phyloP scores from a whole-genome alignment of 2,113 vertebrate species.

The Craseonycteris thonglongyai region DNA sequence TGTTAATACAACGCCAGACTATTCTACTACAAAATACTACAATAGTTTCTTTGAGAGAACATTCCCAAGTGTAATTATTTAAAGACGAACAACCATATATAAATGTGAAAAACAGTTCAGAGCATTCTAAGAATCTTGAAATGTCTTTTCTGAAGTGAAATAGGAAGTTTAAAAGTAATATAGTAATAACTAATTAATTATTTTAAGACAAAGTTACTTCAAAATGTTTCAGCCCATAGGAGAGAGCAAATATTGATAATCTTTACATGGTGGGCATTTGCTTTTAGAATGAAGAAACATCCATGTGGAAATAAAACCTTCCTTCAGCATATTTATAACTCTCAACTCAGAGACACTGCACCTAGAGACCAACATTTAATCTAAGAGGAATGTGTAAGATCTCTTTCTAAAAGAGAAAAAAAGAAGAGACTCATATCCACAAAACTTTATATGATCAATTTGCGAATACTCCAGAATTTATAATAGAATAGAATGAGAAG shows the following conservation, averaged over 20 bases:
- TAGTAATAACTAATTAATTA: constrained; percentile 1
- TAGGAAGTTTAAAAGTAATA: constrained; percentile 1
- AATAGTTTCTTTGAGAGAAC: background rate
- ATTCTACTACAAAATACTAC: background rate
- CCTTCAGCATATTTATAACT: background rate
- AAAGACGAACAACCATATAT: background rate
- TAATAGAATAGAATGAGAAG: background rate
- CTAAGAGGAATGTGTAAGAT: background rate
- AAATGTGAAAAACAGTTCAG: background rate
- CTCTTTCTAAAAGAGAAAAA: background rate
- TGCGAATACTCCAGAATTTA: background rate
- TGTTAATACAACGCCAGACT: background rate
- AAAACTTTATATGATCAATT: background rate
- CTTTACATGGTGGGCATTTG: background rate
- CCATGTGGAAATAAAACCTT: background rate
- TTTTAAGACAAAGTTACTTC: constrained; percentile 34
- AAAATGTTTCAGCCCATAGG: background rate
- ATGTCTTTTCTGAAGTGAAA: constrained; percentile 8
- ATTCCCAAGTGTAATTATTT: background rate
- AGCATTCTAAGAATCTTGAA: background rate
- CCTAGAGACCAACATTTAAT: background rate
- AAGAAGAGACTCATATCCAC: background rate
- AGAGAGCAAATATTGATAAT: background rate
- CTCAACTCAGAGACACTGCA: background rate
- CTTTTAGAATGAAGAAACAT: background rate